Evolutionary conservation across 2,113 vertebrate species (phyloP).

Genomic region (Aleadryas rufinucha): DNA sequence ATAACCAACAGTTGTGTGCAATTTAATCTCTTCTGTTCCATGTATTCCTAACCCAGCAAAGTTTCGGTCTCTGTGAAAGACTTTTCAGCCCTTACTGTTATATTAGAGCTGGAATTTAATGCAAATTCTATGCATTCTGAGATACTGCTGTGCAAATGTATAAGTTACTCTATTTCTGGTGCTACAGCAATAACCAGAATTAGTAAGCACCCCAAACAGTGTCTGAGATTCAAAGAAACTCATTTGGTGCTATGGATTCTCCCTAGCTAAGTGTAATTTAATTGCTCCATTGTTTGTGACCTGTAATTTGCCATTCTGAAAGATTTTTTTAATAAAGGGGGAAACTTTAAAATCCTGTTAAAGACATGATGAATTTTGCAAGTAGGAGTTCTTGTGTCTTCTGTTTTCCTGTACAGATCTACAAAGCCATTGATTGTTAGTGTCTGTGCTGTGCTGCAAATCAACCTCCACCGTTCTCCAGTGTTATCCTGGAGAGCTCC

Average conservation of each 20-base stretch:
- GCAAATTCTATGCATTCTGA: neutral
- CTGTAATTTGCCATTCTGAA: neutral
- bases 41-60: neutral
- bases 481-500: accelerated
- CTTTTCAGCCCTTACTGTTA: neutral
- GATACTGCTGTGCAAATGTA: neutral
- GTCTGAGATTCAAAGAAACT: neutral
- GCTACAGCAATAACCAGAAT: neutral
- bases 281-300: neutral
- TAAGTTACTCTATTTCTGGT: neutral
- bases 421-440: neutral
- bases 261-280: neutral
- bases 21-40: neutral
- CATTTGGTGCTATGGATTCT: neutral
- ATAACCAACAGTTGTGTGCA: neutral
- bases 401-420: neutral
- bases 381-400: neutral
- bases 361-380: neutral
- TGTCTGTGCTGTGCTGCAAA: neutral
- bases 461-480: accelerated
- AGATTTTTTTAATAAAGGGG: neutral
- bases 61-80: neutral
- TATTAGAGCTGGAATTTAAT: neutral
- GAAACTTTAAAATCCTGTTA: neutral
- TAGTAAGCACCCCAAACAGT: neutral